Base-by-base conservation (phyloP, 1,140 invertebrate genomes). In the Drosophila suzukii region DNA sequence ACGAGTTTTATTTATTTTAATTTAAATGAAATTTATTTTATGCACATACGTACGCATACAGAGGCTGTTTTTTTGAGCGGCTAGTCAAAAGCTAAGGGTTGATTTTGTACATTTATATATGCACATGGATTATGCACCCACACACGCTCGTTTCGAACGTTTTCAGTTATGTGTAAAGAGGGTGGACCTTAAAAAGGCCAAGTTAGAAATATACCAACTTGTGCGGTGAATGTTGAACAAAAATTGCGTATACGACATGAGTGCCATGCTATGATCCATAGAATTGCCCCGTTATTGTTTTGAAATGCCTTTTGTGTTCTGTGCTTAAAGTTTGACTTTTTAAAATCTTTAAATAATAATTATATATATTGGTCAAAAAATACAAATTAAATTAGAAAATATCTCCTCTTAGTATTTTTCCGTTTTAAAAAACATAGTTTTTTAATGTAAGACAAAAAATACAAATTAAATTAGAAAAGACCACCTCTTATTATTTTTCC, bases 1-100 rank as follows among this genome's bases (percentile, higher is more conserved):
- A 39, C 54, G 38, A 63, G 66, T 89, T 89, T 88, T 89, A 89
- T 89, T 89, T 89, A 89, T 89, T 89, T 88, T 89, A 88, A 88
- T 84, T 89, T 79, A 89, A 89, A 89, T 88, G 76, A 83, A 88
- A 89, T 89, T 78, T 89, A 89, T 89, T 89, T 89, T 89, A 89
- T 89, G 56, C 57, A 70, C 53, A 75, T n/a, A 49, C 38, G 30
- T 13, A 51, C 57, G 15, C 49, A 65, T 20, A 75, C 46, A 75
- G 20, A 55, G 44, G 49, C 15, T 51, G 58, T 62, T 75, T 75
- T 75, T 75, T 75, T 54, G 49, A 66, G 43, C 53, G 74, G 72
- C 43, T 75, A 75, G 73, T 71, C 65, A 71, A 58, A 71, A 58
- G 53, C 72, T 75, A 75, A 75, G 73, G 73, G 73, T 76, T 75